Evolutionary conservation across 2,888 invertebrate genomes (phyloP), one percentile per base, ranked within the genome.

Genomic region (Catocala nupta): DNA sequence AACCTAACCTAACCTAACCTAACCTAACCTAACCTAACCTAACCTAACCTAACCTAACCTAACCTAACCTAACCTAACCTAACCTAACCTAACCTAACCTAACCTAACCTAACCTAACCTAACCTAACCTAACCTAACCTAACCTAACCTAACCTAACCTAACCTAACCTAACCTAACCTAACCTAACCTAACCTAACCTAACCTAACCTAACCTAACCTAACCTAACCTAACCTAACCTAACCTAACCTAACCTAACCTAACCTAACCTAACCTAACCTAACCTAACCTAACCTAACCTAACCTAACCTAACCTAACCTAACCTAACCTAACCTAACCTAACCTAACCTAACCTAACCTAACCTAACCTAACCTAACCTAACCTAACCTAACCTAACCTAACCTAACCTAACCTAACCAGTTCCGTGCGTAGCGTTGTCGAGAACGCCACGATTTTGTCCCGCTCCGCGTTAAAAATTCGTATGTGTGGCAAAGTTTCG

Each of bases 41-140:
- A 48, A 48, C 48, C 48, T 48, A 48, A 48, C 48, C 48, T 48
- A 48, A 48, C 48, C 65, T 65, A 60, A 57, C 65, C 65, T 65
- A 60, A 57, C 65, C 65, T 65, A 60, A 60, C 60, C 60, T 60
- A 60, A 57, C 65, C 65, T 65, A 60, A 59, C 65, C 65, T 62
- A 59, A 59, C 66, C 66, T 68, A 61, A 58, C 68, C 68, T 61
- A 64, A 61, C 68, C 64, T 64, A 64, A 61, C 68, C 68, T 68
- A 64, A 61, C 68, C 68, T 68, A 64, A 64, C 63, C 68, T 68
- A 64, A 61, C 68, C 64, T 68, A 64, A 61, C 68, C 66, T 68
- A 64, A 64, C 68, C 68, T 68, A 64, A 59, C 66, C 66, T 67
- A 63, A 63, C 66, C 66, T 63, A 62, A 59, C 61, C 64, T 64